Evolutionary conservation across 2,113 vertebrate genomes (phyloP).

Genomic region (Psilopogon haemacephalus): DNA sequence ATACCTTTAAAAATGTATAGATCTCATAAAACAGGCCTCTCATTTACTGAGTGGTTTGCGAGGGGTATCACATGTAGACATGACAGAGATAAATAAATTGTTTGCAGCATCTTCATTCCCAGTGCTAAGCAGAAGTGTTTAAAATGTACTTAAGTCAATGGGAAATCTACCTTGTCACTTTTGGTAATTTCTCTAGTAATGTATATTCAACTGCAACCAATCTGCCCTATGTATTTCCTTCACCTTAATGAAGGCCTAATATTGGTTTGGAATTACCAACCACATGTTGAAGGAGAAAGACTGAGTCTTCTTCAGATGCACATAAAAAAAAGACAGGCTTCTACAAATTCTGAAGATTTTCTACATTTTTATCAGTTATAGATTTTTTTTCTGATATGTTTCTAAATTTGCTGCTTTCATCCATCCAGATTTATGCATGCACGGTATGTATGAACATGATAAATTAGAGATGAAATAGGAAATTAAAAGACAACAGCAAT

Average conservation of each 20-base stretch:
- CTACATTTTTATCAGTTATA: background rate
- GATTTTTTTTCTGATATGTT: background rate
- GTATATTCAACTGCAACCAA: background rate
- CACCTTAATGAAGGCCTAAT: background rate
- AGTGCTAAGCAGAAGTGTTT: background rate
- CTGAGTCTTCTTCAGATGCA: background rate
- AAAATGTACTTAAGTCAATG: background rate
- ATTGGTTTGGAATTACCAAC: background rate
- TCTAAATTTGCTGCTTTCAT: background rate
- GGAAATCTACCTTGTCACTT: background rate
- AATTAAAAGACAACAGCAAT: background rate
- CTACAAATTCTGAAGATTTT: background rate
- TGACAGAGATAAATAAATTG: background rate
- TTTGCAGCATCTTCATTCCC: background rate
- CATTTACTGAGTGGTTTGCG: background rate
- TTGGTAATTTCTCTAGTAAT: background rate
- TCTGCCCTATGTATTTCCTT: background rate
- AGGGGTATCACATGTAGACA: background rate
- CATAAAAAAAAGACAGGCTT: background rate
- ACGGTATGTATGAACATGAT: accelerated
- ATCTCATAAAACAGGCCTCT: background rate
- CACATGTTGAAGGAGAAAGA: background rate
- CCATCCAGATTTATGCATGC: background rate
- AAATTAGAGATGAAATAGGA: background rate
- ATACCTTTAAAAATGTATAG: background rate